Percentiles rank a stretch among this genome's conserved stretches.
These are phyloP conservation scores for Laticauda colubrina DNA, from an alignment of 2,113 vertebrate species.

Conservation along the genomic window DNA sequence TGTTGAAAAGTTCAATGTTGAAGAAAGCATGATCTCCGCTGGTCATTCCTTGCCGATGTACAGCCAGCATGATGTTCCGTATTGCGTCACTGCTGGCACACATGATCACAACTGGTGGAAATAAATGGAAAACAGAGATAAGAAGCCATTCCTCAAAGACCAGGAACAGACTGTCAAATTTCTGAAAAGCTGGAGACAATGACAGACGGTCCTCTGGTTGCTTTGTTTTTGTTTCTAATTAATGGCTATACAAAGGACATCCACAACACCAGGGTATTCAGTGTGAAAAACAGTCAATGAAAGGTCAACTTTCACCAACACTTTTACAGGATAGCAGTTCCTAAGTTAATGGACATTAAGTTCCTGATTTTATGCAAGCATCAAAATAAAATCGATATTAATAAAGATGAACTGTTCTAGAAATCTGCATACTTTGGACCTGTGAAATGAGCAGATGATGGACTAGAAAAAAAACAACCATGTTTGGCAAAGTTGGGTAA, in stretches of 20 bases:
- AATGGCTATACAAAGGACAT: constrained; percentile 15
- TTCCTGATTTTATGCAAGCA: neutral
- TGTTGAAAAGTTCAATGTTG: constrained; percentile 97
- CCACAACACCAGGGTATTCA: neutral
- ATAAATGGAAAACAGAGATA: constrained; percentile 58
- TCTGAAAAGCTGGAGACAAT: constrained; percentile 35
- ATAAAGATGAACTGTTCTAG: neutral
- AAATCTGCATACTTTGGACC: neutral
- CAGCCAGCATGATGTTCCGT: constrained; percentile 90
- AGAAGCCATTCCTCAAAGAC: constrained; percentile 44
- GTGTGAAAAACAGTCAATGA: neutral
- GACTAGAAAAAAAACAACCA: neutral
- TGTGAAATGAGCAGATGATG: neutral
- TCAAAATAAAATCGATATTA: neutral
- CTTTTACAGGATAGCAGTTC: neutral
- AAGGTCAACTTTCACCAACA: neutral
- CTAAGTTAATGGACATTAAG: neutral
- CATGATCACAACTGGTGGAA: constrained; percentile 89
- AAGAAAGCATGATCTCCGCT: constrained; percentile 88
- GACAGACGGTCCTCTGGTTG: constrained; percentile 38
- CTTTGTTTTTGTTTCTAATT: constrained; percentile 6
- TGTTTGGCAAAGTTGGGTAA: neutral
- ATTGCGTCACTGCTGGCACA: constrained; percentile 85
- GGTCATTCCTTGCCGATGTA: constrained; percentile 85
- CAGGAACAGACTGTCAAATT: constrained; percentile 48